These are phyloP conservation scores for Ormyrus nitidulus DNA, from an alignment of 2,888 invertebrate species.

Conservation along the genomic window DNA sequence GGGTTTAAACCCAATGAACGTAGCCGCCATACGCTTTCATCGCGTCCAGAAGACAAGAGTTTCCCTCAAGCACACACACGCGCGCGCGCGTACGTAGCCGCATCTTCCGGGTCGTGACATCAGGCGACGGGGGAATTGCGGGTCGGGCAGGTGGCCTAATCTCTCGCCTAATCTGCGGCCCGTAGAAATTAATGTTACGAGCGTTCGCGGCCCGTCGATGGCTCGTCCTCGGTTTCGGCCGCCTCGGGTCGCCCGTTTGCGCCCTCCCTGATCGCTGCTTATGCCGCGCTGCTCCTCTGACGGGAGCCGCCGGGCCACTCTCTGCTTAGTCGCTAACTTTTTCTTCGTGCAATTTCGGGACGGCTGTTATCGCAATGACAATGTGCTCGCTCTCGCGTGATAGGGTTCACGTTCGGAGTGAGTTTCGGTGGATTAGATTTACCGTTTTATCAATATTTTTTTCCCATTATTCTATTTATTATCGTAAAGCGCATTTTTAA, in stretches of 20 bases:
- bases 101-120: neutral
- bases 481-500: too few relatives aligned
- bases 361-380: too few relatives aligned
- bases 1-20: too few relatives aligned
- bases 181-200: conserved; percentile 70
- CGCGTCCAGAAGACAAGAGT: too few relatives aligned
- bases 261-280: conserved; percentile 56
- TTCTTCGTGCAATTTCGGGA: conserved; percentile 4
- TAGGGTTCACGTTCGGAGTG: too few relatives aligned
- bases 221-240: conserved; percentile 61
- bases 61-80: neutral
- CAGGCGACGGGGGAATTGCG: conserved; percentile 27
- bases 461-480: too few relatives aligned
- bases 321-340: conserved; percentile 33
- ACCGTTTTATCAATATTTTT: too few relatives aligned
- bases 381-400: too few relatives aligned
- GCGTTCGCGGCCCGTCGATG: conserved; percentile 59
- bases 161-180: conserved; percentile 63
- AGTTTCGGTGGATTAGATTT: too few relatives aligned
- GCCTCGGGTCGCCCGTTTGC: conserved; percentile 63
- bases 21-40: too few relatives aligned
- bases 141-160: conserved; percentile 60
- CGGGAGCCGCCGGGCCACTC: neutral
- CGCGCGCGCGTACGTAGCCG: neutral
- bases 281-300: conserved; percentile 59